A percentile compares a stretch with the other conserved stretches of the same genome.
Conservation (phyloP, 1,140 invertebrate species). For the Lineus longissimus region DNA sequence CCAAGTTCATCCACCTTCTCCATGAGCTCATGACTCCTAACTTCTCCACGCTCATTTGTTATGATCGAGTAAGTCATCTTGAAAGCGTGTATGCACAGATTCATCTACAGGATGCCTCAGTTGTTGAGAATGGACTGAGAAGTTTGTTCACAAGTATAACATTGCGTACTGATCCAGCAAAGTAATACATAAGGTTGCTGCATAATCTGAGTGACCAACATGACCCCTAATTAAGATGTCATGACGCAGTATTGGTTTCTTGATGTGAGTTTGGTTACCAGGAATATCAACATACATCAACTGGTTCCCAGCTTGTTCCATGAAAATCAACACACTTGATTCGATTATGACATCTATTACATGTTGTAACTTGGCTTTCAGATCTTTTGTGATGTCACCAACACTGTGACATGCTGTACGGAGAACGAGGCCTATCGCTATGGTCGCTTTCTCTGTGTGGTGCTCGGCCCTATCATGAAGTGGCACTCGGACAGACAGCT, state of each 20-base stretch:
- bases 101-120: no score
- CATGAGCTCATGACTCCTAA: slow-evolving; percentile 93
- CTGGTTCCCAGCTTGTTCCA: no score
- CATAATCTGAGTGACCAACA: no score
- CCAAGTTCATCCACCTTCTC: slow-evolving; percentile 93
- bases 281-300: no score
- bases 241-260: no score
- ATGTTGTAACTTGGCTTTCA: slow-evolving; percentile 59
- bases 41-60: slow-evolving; percentile 95
- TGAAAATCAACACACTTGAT: no score
- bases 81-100: no score
- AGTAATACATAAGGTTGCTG: not conserved
- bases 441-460: slow-evolving; percentile 86
- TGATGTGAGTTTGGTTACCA: no score
- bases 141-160: no score
- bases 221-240: no score
- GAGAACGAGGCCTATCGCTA: slow-evolving; percentile 97
- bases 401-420: slow-evolving; percentile 93
- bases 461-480: slow-evolving; percentile 90
- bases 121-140: no score
- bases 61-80: slow-evolving; percentile 77
- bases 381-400: slow-evolving; percentile 98
- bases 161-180: not conserved
- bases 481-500: slow-evolving; percentile 88
- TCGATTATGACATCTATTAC: no score